Percentiles rank a stretch among this genome's conserved stretches.
Evolutionary conservation across 2,113 vertebrate species (phyloP).

Genomic region (Kryptolebias marmoratus): DNA sequence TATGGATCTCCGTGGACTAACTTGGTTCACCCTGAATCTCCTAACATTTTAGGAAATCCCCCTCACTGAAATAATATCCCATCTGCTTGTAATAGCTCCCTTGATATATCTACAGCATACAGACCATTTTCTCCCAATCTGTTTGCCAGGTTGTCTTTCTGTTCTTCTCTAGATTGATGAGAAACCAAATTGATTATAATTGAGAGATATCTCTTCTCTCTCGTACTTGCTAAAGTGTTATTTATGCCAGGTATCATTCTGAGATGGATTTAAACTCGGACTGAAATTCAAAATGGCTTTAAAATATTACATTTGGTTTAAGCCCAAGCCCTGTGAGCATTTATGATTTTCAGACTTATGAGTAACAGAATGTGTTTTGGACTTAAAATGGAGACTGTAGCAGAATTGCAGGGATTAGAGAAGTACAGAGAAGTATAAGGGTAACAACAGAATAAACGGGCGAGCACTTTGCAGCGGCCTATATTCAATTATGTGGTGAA

Average conservation of each 20-base stretch:
- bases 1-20: constrained; percentile 29
- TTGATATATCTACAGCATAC: constrained; percentile 10
- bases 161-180: constrained; percentile 34
- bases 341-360: neutral
- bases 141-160: constrained; percentile 44
- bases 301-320: constrained; percentile 26
- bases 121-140: constrained; percentile 42
- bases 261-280: constrained; percentile 4
- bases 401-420: no score
- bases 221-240: constrained; percentile 17
- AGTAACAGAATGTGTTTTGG: neutral
- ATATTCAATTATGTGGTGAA: no score
- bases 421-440: no score
- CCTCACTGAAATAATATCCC: constrained; percentile 30
- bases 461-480: no score
- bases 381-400: no score
- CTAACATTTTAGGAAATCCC: constrained; percentile 46
- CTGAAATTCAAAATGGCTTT: constrained; percentile 28
- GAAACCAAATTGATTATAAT: constrained; percentile 52
- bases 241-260: constrained; percentile 44
- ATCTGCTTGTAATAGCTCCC: constrained; percentile 34
- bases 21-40: constrained; percentile 4
- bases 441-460: no score
- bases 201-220: constrained; percentile 15
- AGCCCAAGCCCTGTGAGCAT: neutral